Evolutionary conservation across 1,140 invertebrate species (phyloP), one percentile per base, ranked within the genome.

Genomic region (Scaptomyza hsui): DNA sequence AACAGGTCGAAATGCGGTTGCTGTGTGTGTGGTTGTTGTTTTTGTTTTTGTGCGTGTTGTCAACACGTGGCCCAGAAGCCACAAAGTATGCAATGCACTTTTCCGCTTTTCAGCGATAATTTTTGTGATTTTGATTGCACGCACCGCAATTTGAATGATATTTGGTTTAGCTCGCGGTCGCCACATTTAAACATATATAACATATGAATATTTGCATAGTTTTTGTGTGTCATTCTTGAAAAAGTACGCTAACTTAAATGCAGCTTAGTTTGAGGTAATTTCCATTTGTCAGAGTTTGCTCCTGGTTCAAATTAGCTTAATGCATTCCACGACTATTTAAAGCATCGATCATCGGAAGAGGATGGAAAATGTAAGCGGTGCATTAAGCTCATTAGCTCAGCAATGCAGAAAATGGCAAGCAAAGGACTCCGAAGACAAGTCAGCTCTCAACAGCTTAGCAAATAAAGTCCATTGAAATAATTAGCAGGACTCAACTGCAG

Each of bases 381-480:
- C 53, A 62, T 49, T 64, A 68, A 68, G 47, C 77, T 86, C 70
- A 81, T 86, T 85, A 81, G 77, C 42, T 62, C 15, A 77, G 57
- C 39, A 63, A 71, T 56, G 77, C 70, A 70, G 76, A 70, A 86
- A 86, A 81, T 81, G 57, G 47, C 48, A 29, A 53, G 26, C 18
- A 53, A 12, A 45, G 32, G 37, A 29, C 21, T 12, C 41, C 37
- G 55, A 64, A 61, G 44, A 52, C 72, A 55, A 75, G 65, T 47
- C 47, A 69, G 52, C 48, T 69, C 62, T 69, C 62, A 80, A 75
- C 41, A 49, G 74, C 73, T 77, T 39, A 39, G 73, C 74, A 74
- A 86, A 86, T 71, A 81, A 19, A 72, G 70, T 51, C 74, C 78
- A 78, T 81, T 86, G 73, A 86, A 86, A 86, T 86, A 86, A 85